Percentiles rank a stretch among this genome's conserved stretches.
These are phyloP conservation scores for Drosophila busckii DNA, from an alignment of 1,140 invertebrate species.

Conservation along the genomic window DNA sequence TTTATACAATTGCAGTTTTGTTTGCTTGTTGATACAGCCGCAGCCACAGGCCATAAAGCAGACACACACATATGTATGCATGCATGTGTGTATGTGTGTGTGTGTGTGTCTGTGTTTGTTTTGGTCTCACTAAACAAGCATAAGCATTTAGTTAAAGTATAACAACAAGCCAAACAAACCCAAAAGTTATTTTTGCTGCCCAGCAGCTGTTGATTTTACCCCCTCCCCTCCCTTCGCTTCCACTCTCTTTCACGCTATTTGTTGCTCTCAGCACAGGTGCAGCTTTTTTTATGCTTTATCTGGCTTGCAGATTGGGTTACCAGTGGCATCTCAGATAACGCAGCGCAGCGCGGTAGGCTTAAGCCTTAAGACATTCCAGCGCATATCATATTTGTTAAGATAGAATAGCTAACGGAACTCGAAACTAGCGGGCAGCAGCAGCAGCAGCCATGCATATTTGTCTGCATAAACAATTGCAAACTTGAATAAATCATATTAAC, in stretches of 20 bases:
- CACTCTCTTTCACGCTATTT: too few relatives aligned
- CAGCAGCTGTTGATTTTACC: too few relatives aligned
- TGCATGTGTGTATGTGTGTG: not conserved
- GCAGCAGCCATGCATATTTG: not conserved
- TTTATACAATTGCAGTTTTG: conserved; percentile 39
- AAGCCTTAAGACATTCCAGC: conserved; percentile 5
- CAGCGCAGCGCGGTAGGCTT: not conserved
- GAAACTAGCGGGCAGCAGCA: not conserved
- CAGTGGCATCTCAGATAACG: too few relatives aligned
- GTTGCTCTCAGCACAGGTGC: too few relatives aligned
- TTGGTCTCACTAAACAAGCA: too few relatives aligned
- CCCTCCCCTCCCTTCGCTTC: too few relatives aligned
- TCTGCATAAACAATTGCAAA: conserved; percentile 6
- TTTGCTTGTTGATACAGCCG: conserved; percentile 53
- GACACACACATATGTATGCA: conserved; percentile 1
- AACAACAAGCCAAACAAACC: too few relatives aligned
- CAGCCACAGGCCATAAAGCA: conserved; percentile 3
- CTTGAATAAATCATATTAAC: not conserved
- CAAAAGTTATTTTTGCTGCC: too few relatives aligned
- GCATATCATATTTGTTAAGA: conserved; percentile 14
- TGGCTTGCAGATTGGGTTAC: too few relatives aligned
- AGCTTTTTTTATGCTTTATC: too few relatives aligned
- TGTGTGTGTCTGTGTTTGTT: not conserved
- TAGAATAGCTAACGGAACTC: conserved; percentile 10
- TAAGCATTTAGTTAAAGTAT: too few relatives aligned